Base-by-base conservation (phyloP, 2,113 vertebrate genomes). In the Grammomys surdaster region DNA sequence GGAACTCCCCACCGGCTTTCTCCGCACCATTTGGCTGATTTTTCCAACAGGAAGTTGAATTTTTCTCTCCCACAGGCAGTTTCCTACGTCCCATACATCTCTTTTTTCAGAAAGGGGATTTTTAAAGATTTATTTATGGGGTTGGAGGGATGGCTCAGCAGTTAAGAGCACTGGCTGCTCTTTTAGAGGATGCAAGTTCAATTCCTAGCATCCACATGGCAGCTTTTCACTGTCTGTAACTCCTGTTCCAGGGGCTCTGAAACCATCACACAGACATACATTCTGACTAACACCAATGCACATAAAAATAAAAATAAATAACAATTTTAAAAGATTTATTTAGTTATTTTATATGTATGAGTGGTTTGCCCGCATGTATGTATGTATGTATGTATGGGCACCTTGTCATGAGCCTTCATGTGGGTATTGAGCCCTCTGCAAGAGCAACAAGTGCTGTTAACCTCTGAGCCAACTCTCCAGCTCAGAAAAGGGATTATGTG, bases 21-120 rank as follows among this genome's bases (percentile, higher is more conserved):
- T 93, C 56, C 69, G 58, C 22, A 58, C 51, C 13, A 9, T 40
- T 72, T 19, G 56, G 82, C 33, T 77, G 51, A 78, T 67, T 93
- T 94, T 46, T 63, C 80, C 70, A 43, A 72, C 43, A 91, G 36
- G 31, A 93, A 89, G 84, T 11, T 40, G 58, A 87, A 73, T 24
- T 88, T 95, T 87, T 93, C 72, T 88, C 82, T 73, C 69, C 84
- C 72, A 60, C 2, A 33, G 76, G 54, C 14, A 87, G 11, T 89
- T 82, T 77, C 80, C 56, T 94, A 84, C 80, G 75, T 91, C 72
- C 54, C 65, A 63, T 40, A 65, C 16, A 80, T 89, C 89, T n/a
- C 20, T 85, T 96, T 95, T 95, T 46, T 16, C 46, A 67, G 78
- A 56, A 70, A 36, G 56, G 70, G 31, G n/a, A 43, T 75, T 22